phyloP scores from a whole-genome alignment of 2,888 invertebrate species.

The Eudemis profundana region DNA sequence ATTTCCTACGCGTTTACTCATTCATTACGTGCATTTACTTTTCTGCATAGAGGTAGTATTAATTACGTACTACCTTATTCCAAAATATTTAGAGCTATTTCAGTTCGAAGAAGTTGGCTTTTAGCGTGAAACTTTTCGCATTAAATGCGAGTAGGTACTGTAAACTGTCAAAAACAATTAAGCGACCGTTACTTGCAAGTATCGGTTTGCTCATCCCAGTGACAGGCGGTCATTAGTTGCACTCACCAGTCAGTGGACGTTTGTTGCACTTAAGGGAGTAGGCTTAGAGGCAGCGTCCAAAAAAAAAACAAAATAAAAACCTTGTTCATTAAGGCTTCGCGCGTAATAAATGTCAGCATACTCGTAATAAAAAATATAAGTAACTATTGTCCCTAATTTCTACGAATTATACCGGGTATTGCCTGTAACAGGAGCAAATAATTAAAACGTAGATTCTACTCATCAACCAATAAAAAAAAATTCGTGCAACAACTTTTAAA shows the following conservation, averaged over 20 bases:
- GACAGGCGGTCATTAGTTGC: slow-evolving; percentile 61
- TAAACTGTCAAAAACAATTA: slow-evolving; percentile 39
- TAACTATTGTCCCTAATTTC: too few species aligned
- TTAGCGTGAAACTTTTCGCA: slow-evolving; percentile 24
- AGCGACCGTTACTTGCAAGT: slow-evolving; percentile 42
- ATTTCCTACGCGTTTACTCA: neutral
- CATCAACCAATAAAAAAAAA: too few species aligned
- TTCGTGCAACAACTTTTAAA: too few species aligned
- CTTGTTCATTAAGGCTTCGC: slow-evolving; percentile 15
- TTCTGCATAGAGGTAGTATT: neutral
- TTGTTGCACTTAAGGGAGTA: slow-evolving; percentile 60
- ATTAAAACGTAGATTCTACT: too few species aligned
- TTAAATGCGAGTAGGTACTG: slow-evolving; percentile 32
- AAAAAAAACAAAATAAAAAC: neutral
- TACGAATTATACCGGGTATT: too few species aligned
- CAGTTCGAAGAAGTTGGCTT: neutral
- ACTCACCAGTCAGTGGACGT: slow-evolving; percentile 62
- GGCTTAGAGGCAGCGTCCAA: slow-evolving; percentile 47
- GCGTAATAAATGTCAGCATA: too few species aligned
- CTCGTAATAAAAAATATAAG: too few species aligned
- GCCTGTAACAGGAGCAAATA: too few species aligned
- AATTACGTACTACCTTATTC: slow-evolving; percentile 13
- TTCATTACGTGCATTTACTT: neutral
- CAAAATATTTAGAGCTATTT: slow-evolving; percentile 14
- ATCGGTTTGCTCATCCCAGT: slow-evolving; percentile 40